Conservation (phyloP, 1,140 invertebrate species). For the Drosophila sturtevanti region DNA sequence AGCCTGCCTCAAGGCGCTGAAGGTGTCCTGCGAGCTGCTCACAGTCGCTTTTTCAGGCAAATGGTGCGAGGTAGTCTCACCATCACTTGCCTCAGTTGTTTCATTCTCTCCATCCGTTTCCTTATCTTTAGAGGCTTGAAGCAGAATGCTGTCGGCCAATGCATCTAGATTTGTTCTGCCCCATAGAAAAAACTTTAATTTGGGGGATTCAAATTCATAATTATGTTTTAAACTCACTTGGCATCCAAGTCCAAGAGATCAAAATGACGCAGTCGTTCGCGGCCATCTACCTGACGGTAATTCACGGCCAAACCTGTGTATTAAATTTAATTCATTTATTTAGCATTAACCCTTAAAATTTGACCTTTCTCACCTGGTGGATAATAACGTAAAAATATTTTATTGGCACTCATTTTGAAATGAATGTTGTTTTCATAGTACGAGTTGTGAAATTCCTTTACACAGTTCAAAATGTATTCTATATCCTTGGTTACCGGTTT, state of each 20-base stretch:
- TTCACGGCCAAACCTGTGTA: conserved; percentile 68
- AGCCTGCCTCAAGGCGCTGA: conserved; percentile 81
- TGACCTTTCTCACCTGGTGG: conserved; percentile 84
- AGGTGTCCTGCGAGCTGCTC: conserved; percentile 52
- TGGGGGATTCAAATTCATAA: accelerated
- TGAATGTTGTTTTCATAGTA: conserved; percentile 29
- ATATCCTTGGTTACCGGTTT: conserved; percentile 30
- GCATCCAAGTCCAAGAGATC: conserved; percentile 85
- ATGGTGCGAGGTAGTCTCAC: not conserved
- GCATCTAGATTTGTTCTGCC: conserved; percentile 56
- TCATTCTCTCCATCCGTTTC: not conserved
- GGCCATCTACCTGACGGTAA: conserved; percentile 82
- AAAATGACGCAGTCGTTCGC: conserved; percentile 84
- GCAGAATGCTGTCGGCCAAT: conserved; percentile 51
- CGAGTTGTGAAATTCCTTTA: conserved; percentile 44
- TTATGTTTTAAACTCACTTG: conserved; percentile 81
- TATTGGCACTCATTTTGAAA: conserved; percentile 85
- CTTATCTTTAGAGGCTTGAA: conserved; percentile 49
- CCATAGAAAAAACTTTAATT: not conserved
- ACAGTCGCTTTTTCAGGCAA: conserved; percentile 30
- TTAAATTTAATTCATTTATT: not conserved
- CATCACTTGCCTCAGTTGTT: not conserved
- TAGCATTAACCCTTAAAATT: not conserved
- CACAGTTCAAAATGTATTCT: not conserved
- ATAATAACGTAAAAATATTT: conserved; percentile 87